These are phyloP conservation scores for Protobothrops mucrosquamatus DNA, from an alignment of 2,113 vertebrate species.

Conservation along the genomic window DNA sequence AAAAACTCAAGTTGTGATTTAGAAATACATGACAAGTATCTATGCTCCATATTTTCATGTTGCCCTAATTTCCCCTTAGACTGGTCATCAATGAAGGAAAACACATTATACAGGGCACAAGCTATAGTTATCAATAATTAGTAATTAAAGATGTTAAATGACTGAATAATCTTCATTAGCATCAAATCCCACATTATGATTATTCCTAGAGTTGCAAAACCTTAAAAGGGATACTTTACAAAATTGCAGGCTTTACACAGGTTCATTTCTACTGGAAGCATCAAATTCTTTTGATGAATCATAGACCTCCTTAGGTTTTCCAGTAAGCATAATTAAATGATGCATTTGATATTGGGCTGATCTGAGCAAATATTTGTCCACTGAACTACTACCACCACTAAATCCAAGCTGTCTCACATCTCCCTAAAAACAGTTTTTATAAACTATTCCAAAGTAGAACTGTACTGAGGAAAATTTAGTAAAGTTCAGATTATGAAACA, in stretches of 20 bases:
- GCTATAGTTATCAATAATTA: neutral
- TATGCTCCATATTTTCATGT: neutral
- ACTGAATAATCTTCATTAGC: neutral
- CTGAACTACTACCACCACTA: neutral
- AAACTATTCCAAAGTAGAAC: neutral
- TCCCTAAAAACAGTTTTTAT: neutral
- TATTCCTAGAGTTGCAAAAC: neutral
- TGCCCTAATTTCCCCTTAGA: neutral
- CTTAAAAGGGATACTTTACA: neutral
- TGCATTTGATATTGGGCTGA: neutral
- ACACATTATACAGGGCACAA: neutral
- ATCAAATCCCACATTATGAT: neutral
- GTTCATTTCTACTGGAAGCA: neutral
- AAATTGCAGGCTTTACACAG: neutral
- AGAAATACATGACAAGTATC: neutral
- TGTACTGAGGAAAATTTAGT: neutral
- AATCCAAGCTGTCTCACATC: neutral
- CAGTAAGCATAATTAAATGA: neutral
- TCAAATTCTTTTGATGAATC: neutral
- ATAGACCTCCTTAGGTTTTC: neutral
- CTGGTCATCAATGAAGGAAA: neutral
- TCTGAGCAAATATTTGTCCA: neutral
- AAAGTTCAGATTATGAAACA: neutral
- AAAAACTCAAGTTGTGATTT: neutral
- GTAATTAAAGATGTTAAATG: neutral